Evolutionary conservation across 2,113 vertebrate genomes (phyloP).

Genomic region (Beaufortia kweichowensis): DNA sequence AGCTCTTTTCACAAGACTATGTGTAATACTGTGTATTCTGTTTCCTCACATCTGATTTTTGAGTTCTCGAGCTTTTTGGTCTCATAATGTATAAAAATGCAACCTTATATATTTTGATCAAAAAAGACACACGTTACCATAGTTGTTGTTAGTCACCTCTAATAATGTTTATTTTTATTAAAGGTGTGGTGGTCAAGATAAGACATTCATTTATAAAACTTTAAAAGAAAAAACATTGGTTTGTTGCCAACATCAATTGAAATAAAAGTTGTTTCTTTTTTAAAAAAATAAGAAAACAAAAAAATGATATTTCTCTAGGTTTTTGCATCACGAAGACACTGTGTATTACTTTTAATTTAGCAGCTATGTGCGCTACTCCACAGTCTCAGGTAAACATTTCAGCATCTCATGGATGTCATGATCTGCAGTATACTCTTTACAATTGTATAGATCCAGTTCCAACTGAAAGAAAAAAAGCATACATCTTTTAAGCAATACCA

Average conservation of each 20-base stretch:
- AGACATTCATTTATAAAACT: slow-evolving; percentile 86
- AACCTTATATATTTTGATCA: slow-evolving; percentile 76
- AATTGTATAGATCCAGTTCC: slow-evolving; percentile 39
- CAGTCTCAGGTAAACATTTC: background rate
- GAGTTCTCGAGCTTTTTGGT: slow-evolving; percentile 73
- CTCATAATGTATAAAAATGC: slow-evolving; percentile 61
- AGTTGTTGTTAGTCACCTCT: slow-evolving; percentile 85
- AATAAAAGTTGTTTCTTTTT: slow-evolving; percentile 86
- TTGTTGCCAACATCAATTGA: slow-evolving; percentile 87
- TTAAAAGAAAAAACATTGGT: slow-evolving; percentile 73
- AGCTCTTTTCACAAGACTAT: slow-evolving; percentile 75
- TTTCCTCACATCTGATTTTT: slow-evolving; percentile 63
- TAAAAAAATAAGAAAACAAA: slow-evolving; percentile 68
- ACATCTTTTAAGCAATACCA: slow-evolving; percentile 13
- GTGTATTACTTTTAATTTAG: background rate
- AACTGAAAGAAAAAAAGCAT: slow-evolving; percentile 20
- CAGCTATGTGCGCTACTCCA: background rate
- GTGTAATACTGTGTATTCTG: slow-evolving; percentile 78
- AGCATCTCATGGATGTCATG: slow-evolving; percentile 22
- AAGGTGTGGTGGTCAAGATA: slow-evolving; percentile 84
- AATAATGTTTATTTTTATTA: slow-evolving; percentile 97
- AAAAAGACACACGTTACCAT: slow-evolving; percentile 79
- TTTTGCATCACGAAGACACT: slow-evolving; percentile 43
- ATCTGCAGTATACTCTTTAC: slow-evolving; percentile 35
- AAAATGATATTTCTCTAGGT: slow-evolving; percentile 56